Percentiles rank a stretch among this genome's conserved stretches.
Evolutionary conservation across 2,797 vertebrate genomes (phyloP).

Genomic region (Mallotus villosus): DNA sequence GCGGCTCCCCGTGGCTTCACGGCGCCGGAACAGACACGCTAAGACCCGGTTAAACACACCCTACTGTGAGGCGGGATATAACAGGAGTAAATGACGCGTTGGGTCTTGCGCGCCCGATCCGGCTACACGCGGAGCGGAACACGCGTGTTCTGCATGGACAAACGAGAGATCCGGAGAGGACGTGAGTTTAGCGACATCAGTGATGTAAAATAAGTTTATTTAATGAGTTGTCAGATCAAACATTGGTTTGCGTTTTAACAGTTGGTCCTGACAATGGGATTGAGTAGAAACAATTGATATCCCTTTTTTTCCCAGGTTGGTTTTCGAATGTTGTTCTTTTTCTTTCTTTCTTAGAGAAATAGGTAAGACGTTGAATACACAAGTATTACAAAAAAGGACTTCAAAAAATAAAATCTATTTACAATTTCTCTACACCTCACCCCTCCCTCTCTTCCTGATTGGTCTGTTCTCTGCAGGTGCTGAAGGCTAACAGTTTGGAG

Average conservation of each 20-base stretch:
- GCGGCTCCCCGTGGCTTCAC: constrained; percentile 13
- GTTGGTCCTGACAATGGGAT: constrained; percentile 12
- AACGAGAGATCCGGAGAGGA: no score
- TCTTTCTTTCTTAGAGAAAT: constrained; percentile 26
- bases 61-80: neutral
- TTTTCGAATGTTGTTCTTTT: constrained; percentile 16
- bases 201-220: constrained; percentile 81
- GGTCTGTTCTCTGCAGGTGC: neutral
- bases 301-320: constrained; percentile 14
- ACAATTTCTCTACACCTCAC: constrained; percentile 41
- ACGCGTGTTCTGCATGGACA: no score
- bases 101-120: no score
- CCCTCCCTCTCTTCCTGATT: constrained; percentile 30
- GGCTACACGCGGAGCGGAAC: no score
- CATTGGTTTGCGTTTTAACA: constrained; percentile 29
- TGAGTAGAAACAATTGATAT: constrained; percentile 16
- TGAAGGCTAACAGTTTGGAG: neutral
- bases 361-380: constrained; percentile 42
- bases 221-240: constrained; percentile 73
- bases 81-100: constrained; percentile 17
- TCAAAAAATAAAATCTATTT: constrained; percentile 39
- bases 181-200: constrained; percentile 38
- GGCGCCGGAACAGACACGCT: neutral
- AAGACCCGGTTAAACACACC: constrained; percentile 35
- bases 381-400: constrained; percentile 47